Evolutionary conservation across 2,797 vertebrate genomes (phyloP).

Genomic region (Macropodus opercularis): DNA sequence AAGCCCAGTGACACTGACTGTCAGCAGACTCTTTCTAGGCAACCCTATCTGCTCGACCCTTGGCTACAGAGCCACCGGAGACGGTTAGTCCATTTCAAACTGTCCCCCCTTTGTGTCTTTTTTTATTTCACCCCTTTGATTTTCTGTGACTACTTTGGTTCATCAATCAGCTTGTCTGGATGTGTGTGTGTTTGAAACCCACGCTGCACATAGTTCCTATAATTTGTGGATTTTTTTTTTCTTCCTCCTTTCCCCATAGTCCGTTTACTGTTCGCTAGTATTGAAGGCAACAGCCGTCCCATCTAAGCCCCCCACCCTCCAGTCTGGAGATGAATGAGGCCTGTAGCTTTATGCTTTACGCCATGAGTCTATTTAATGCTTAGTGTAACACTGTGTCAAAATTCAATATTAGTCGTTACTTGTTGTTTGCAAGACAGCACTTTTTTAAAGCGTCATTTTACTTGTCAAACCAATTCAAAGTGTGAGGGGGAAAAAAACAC

Average conservation of each 20-base stretch:
- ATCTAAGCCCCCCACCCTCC: conserved; percentile 54
- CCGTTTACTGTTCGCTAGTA: conserved; percentile 74
- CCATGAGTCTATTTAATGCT: conserved; percentile 6
- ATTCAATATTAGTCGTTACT: not conserved
- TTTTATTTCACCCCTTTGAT: conserved; percentile 83
- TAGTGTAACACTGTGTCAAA: conserved; percentile 20
- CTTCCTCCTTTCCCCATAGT: conserved; percentile 57
- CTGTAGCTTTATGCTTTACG: conserved; percentile 35
- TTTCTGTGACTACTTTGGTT: conserved; percentile 81
- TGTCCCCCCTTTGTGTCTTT: conserved; percentile 78
- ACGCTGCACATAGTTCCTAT: conserved; percentile 80
- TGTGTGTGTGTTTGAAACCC: conserved; percentile 75
- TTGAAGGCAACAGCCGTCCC: conserved; percentile 60
- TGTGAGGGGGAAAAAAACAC: conserved; percentile 58
- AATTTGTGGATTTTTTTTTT: conserved; percentile 78
- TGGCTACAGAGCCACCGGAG: conserved; percentile 80
- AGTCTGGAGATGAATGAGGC: conserved; percentile 59
- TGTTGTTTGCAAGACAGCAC: conserved; percentile 15
- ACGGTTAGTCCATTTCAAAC: conserved; percentile 83
- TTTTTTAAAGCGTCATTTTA: conserved; percentile 28
- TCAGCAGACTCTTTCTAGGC: conserved; percentile 85
- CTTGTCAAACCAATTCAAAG: conserved; percentile 54
- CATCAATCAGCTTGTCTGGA: conserved; percentile 80
- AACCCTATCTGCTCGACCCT: conserved; percentile 84
- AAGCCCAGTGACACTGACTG: conserved; percentile 86